Percentiles rank a stretch among this genome's conserved stretches.
phyloP scores from a whole-genome alignment of 2,888 invertebrate species.

The Pyrrhia umbra region DNA sequence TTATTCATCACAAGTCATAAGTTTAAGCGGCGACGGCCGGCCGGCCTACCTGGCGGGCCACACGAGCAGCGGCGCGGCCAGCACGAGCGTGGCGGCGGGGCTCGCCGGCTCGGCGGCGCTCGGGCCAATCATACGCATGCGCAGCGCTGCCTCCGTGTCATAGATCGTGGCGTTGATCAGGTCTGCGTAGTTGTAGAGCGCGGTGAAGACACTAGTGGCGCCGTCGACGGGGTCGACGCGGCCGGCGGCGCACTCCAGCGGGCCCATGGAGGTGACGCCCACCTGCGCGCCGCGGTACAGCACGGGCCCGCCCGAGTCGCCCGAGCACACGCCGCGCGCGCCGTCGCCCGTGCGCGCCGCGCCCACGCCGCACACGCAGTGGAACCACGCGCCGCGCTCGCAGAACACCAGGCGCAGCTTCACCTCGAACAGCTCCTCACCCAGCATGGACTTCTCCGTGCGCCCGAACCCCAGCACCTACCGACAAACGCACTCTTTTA shows the following conservation, averaged over 20 bases:
- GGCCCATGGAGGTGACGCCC: constrained; percentile 82
- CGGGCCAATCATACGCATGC: constrained; percentile 63
- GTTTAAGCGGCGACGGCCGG: background rate
- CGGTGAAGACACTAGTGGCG: constrained; percentile 82
- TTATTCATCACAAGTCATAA: background rate
- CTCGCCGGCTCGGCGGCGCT: constrained; percentile 3
- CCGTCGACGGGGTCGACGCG: constrained; percentile 47
- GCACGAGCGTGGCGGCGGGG: background rate
- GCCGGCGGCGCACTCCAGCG: constrained; percentile 71
- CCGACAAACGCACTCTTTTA: background rate
- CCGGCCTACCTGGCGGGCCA: constrained; percentile 10
- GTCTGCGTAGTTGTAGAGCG: constrained; percentile 74
- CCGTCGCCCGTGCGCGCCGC: constrained; percentile 48
- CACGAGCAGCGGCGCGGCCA: constrained; percentile 10
- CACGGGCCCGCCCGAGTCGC: constrained; percentile 83
- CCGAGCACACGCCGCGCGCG: constrained; percentile 80
- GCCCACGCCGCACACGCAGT: constrained; percentile 75
- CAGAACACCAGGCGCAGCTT: constrained; percentile 73
- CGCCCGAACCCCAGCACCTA: constrained; percentile 83
- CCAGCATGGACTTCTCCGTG: constrained; percentile 71
- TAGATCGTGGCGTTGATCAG: constrained; percentile 77
- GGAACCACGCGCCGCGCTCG: constrained; percentile 73
- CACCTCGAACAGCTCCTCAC: constrained; percentile 77
- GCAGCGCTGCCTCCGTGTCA: constrained; percentile 69
- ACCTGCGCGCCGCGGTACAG: constrained; percentile 64